Percentiles rank a stretch among this genome's conserved stretches.
Conservation (phyloP, 2,113 vertebrate species). For the human region GRCh38 chr12:22465501-22466000, state of each 20-base stretch:
- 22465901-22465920: constrained; percentile 21
- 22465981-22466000: constrained; percentile 39
- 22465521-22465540: neutral
- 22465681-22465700: constrained; percentile 23
- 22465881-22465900: constrained; percentile 49
- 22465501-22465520: constrained; percentile 2
- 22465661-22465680: neutral
- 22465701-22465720: constrained; percentile 15
- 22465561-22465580: neutral
- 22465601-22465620: neutral
- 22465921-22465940: constrained; percentile 19
- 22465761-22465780: neutral
- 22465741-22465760: neutral
- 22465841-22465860: constrained; percentile 34
- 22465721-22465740: neutral
- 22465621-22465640: neutral
- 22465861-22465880: constrained; percentile 30
- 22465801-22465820: neutral
- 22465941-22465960: constrained; percentile 23
- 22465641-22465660: neutral
- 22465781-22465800: neutral
- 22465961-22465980: constrained; percentile 46
- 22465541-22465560: constrained; percentile 1
- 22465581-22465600: neutral
- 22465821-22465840: neutral